These are phyloP conservation scores for Archocentrus centrarchus DNA, from an alignment of 2,113 vertebrate species.

Conservation along the genomic window DNA sequence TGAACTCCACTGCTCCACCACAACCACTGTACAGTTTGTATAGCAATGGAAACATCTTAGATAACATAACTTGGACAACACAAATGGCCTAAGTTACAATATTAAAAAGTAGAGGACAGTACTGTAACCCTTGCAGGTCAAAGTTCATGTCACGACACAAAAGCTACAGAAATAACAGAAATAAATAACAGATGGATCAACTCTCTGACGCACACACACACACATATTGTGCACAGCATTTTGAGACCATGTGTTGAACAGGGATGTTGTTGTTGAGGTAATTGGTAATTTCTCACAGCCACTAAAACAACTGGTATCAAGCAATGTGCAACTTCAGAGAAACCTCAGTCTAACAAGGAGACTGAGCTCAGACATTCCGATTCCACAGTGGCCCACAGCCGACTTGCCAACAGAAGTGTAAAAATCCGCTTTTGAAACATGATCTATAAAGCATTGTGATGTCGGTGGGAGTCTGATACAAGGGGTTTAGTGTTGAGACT, in stretches of 20 bases:
- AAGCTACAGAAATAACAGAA: constrained; percentile 21
- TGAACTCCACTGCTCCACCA: not conserved
- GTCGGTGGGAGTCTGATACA: constrained; percentile 17
- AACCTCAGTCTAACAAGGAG: constrained; percentile 28
- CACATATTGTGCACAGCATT: constrained; percentile 22
- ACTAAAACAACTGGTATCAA: constrained; percentile 54
- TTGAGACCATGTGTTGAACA: constrained; percentile 60
- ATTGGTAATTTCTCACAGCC: constrained; percentile 49
- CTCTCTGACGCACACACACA: not conserved
- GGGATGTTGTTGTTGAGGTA: constrained; percentile 47
- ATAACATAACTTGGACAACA: constrained; percentile 29
- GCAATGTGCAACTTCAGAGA: constrained; percentile 49
- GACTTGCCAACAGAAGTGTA: constrained; percentile 21
- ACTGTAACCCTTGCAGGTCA: constrained; percentile 39
- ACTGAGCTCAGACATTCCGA: constrained; percentile 34
- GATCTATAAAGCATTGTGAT: not conserved
- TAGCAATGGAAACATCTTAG: not conserved
- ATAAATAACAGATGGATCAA: constrained; percentile 23
- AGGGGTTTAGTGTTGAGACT: not conserved
- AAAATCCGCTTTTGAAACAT: constrained; percentile 29
- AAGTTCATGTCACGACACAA: constrained; percentile 41
- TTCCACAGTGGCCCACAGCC: constrained; percentile 34
- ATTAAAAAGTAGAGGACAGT: not conserved
- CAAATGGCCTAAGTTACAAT: constrained; percentile 28
- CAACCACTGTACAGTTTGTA: not conserved